Evolutionary conservation across 2,888 invertebrate species (phyloP).

Genomic region (Tenodera sinensis): DNA sequence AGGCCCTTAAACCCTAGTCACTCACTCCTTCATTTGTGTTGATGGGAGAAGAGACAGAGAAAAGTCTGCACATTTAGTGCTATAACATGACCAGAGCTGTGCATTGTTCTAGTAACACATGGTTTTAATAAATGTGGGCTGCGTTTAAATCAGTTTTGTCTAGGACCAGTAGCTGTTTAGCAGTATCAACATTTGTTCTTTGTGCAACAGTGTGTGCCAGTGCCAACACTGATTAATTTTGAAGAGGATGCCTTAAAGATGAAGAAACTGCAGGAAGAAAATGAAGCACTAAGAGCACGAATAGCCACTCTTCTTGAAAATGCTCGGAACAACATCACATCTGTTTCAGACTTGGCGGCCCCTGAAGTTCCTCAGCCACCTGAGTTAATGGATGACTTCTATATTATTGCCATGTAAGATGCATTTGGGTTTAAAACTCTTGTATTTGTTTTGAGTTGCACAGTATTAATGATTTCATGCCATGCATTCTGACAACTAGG

Average conservation of each 20-base stretch:
- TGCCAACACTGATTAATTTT: constrained; percentile 78
- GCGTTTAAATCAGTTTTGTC: no score
- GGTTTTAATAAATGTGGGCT: no score
- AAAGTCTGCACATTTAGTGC: no score
- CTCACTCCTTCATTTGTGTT: no score
- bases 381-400: constrained; percentile 88
- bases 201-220: constrained; percentile 69
- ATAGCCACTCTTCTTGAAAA: constrained; percentile 51
- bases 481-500: not conserved
- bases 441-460: not conserved
- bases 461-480: not conserved
- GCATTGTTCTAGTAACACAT: no score
- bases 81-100: no score
- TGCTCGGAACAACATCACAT: constrained; percentile 3
- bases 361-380: constrained; percentile 63
- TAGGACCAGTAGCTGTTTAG: no score
- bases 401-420: constrained; percentile 76
- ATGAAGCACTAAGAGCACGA: constrained; percentile 63
- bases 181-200: no score
- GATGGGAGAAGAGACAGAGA: no score
- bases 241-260: constrained; percentile 81
- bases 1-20: no score
- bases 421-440: not conserved
- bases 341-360: not conserved
- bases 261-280: constrained; percentile 79